Evolutionary conservation across 1,140 invertebrate species (phyloP).

Genomic region (Spodoptera frugiperda): DNA sequence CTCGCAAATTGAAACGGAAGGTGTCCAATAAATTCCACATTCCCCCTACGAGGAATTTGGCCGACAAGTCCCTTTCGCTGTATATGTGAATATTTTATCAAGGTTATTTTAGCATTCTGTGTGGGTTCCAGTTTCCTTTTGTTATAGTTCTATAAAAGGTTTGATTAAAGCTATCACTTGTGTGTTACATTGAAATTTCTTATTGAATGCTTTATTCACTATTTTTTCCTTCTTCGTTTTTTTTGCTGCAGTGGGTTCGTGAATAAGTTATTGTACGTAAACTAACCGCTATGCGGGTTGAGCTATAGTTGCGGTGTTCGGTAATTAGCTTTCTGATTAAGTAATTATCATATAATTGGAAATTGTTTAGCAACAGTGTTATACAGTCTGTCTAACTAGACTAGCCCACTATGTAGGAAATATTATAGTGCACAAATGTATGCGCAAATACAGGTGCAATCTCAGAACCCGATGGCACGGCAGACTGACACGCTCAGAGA

Average conservation of each 20-base stretch:
- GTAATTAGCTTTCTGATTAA: too few species aligned
- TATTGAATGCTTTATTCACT: not conserved
- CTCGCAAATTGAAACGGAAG: conserved; percentile 76
- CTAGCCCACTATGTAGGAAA: too few species aligned
- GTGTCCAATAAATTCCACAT: conserved; percentile 73
- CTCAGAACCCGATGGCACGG: too few species aligned
- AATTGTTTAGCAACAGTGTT: too few species aligned
- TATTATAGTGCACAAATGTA: too few species aligned
- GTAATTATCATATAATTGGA: too few species aligned
- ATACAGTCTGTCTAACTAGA: too few species aligned
- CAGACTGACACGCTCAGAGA: too few species aligned
- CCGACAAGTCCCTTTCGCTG: conserved; percentile 54
- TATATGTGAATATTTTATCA: conserved; percentile 69
- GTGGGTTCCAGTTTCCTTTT: conserved; percentile 31
- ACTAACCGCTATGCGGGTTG: not conserved
- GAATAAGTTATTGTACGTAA: not conserved
- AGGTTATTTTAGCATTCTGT: conserved; percentile 45
- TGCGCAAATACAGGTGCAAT: too few species aligned
- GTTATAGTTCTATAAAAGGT: conserved; percentile 38
- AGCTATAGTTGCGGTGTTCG: not conserved
- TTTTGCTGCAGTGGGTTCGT: not conserved
- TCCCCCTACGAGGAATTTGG: conserved; percentile 62
- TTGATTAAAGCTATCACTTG: conserved; percentile 38
- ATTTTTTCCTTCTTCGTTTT: not conserved
- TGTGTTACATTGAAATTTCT: not conserved